These are phyloP conservation scores for Subacronicta megacephala DNA, from an alignment of 2,888 invertebrate genomes.

Conservation along the genomic window DNA sequence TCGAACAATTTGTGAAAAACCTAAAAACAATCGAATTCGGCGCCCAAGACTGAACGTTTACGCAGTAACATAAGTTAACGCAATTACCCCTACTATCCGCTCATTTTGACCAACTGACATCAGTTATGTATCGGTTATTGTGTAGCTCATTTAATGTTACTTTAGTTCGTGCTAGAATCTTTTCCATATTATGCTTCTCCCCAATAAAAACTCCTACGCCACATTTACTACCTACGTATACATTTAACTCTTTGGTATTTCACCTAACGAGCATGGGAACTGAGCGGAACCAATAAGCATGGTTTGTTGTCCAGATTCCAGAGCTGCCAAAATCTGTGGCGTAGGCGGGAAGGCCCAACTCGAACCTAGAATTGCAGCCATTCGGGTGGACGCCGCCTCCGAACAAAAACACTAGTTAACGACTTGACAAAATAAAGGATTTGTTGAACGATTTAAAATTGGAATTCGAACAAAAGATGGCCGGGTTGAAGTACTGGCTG, in stretches of 20 bases:
- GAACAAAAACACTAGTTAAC: conserved; percentile 57
- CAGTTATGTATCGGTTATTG: too few relatives aligned
- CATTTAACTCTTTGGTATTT: conserved; percentile 42
- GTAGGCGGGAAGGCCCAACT: conserved; percentile 51
- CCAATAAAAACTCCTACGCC: background rate
- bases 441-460: conserved; percentile 45
- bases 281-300: conserved; percentile 63
- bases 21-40: too few relatives aligned
- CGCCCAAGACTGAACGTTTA: too few relatives aligned
- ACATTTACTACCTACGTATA: conserved; percentile 4
- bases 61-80: too few relatives aligned
- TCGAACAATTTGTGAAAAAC: too few relatives aligned
- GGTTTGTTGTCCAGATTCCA: conserved; percentile 63
- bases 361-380: conserved; percentile 60
- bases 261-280: conserved; percentile 49
- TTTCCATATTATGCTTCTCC: background rate
- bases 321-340: conserved; percentile 47
- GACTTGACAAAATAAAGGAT: conserved; percentile 47
- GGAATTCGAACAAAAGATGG: conserved; percentile 29
- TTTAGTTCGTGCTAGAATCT: too few relatives aligned
- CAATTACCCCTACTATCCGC: too few relatives aligned
- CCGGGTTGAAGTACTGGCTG: conserved; percentile 7
- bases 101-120: too few relatives aligned
- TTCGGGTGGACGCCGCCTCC: conserved; percentile 31
- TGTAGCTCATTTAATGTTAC: too few relatives aligned